Conservation (phyloP, 2,888 invertebrate genomes). For the Byasa hedistus region DNA sequence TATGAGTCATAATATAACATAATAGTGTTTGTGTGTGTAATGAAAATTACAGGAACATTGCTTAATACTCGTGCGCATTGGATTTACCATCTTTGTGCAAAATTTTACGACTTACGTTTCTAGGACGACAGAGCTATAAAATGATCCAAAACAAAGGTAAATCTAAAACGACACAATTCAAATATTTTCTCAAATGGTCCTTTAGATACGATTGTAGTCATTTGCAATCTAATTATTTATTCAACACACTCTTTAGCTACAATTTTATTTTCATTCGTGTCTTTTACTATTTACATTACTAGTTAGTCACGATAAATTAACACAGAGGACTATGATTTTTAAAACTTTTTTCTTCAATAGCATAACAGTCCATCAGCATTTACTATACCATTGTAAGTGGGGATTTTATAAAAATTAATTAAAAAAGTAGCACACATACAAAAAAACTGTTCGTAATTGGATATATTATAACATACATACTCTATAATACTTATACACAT, state of each 20-base stretch:
- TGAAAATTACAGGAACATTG: conserved; percentile 5
- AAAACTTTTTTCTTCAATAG: neutral
- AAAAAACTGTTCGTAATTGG: neutral
- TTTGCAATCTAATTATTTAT: conserved; percentile 2
- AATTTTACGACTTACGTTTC: conserved; percentile 67
- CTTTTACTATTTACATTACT: neutral
- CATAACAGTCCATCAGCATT: neutral
- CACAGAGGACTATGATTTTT: neutral
- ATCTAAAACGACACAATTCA: conserved; percentile 39
- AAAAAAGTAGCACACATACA: neutral
- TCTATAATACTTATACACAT: too few species aligned
- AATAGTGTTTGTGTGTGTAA: neutral
- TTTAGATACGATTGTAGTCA: conserved; percentile 16
- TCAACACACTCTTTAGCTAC: neutral
- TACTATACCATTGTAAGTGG: neutral
- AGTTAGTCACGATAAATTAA: neutral
- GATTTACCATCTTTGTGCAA: conserved; percentile 55
- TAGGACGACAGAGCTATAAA: conserved; percentile 63
- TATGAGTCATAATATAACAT: neutral
- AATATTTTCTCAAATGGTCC: conserved; percentile 30
- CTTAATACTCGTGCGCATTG: conserved; percentile 11
- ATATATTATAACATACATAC: neutral
- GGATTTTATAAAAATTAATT: neutral
- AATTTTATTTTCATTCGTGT: neutral
- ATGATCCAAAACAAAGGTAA: conserved; percentile 57